A percentile compares a stretch with the other conserved stretches of the same genome.
These are phyloP conservation scores for Pelecanoides urinatrix DNA, from an alignment of 2,113 vertebrate genomes.

Conservation along the genomic window DNA sequence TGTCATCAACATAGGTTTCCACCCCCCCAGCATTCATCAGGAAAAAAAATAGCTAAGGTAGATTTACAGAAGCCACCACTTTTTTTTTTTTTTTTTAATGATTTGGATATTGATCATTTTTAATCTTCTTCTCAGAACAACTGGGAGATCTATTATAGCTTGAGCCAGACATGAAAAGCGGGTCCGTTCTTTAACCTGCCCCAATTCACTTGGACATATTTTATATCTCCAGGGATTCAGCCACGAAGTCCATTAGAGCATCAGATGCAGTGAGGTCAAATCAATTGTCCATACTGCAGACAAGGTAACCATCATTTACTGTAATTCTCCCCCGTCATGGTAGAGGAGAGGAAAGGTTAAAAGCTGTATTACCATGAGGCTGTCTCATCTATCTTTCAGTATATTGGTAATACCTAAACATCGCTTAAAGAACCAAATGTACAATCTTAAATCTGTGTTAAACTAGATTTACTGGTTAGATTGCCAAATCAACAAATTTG, in stretches of 20 bases:
- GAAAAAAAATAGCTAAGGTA: neutral
- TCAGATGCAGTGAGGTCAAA: slow-evolving; percentile 83
- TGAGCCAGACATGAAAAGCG: slow-evolving; percentile 58
- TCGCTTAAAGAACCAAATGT: slow-evolving; percentile 54
- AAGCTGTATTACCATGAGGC: slow-evolving; percentile 72
- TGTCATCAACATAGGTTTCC: neutral
- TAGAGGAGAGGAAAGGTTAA: slow-evolving; percentile 90
- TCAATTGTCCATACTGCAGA: slow-evolving; percentile 82
- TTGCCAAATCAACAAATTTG: neutral
- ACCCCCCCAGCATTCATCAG: too few species aligned
- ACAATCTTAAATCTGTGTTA: slow-evolving; percentile 1
- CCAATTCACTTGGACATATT: slow-evolving; percentile 75
- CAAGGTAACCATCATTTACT: slow-evolving; percentile 87
- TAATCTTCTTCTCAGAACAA: slow-evolving; percentile 69
- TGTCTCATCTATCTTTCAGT: slow-evolving; percentile 78
- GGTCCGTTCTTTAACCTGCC: slow-evolving; percentile 71
- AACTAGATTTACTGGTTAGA: neutral
- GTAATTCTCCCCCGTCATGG: slow-evolving; percentile 84
- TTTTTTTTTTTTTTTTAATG: slow-evolving; percentile 61
- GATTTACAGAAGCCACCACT: slow-evolving; percentile 62
- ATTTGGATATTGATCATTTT: slow-evolving; percentile 77
- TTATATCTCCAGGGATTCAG: slow-evolving; percentile 78
- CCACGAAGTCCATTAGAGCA: slow-evolving; percentile 83
- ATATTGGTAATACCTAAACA: slow-evolving; percentile 70
- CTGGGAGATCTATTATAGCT: slow-evolving; percentile 60